Evolutionary conservation across 2,888 invertebrate genomes (phyloP).

Genomic region (Drosophila yooni): DNA sequence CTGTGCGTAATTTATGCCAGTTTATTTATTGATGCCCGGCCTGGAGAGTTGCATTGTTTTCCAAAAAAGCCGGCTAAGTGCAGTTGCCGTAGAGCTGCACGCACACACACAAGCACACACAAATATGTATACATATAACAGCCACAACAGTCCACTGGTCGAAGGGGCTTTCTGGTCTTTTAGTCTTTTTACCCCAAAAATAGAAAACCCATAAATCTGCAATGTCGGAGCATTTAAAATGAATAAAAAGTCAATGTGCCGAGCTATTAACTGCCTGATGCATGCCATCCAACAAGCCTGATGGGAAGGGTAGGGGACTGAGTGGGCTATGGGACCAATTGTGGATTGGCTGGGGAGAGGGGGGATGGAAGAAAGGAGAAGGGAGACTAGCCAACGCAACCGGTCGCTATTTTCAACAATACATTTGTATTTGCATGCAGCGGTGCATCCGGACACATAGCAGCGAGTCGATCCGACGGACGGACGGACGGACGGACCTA

Average conservation of each 20-base stretch:
- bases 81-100: conserved; percentile 52
- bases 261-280: conserved; percentile 81
- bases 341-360: not conserved
- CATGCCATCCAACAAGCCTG: conserved; percentile 56
- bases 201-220: conserved; percentile 79
- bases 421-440: conserved; percentile 81
- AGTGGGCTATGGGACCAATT: conserved; percentile 13
- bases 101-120: not conserved
- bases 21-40: conserved; percentile 76
- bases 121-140: not conserved
- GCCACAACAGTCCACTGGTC: conserved; percentile 18
- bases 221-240: conserved; percentile 81
- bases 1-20: conserved; percentile 77
- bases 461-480: conserved; percentile 51
- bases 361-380: not conserved
- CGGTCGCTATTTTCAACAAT: conserved; percentile 79
- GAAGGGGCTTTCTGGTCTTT: conserved; percentile 31
- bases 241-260: conserved; percentile 82
- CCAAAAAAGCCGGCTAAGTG: conserved; percentile 74
- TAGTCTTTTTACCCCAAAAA: conserved; percentile 63
- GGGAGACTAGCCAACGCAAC: conserved; percentile 65
- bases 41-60: conserved; percentile 72
- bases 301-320: not conserved
- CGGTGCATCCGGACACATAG: conserved; percentile 70
- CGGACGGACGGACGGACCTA: conserved; percentile 36